Percentiles rank a stretch among this genome's conserved stretches.
These are phyloP conservation scores for Ctena decussata DNA, from an alignment of 2,888 invertebrate genomes.

Conservation along the genomic window DNA sequence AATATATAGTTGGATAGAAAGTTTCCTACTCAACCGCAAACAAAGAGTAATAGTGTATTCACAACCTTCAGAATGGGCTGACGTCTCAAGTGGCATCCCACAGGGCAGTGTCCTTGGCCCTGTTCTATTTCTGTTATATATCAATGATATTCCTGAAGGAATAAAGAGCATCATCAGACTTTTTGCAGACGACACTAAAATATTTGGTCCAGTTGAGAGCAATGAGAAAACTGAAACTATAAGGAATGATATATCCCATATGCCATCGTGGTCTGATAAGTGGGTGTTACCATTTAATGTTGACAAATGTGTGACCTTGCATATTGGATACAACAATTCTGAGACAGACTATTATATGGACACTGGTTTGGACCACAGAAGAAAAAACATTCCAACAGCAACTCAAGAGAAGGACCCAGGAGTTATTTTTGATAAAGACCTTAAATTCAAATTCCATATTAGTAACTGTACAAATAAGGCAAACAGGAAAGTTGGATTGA, in stretches of 20 bases:
- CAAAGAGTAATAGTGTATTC: conserved; percentile 26
- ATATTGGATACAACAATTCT: neutral
- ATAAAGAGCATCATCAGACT: neutral
- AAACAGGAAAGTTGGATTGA: no score
- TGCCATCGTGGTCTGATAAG: conserved; percentile 15
- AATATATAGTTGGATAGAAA: conserved; percentile 7
- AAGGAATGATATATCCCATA: neutral
- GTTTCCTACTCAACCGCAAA: conserved; percentile 4
- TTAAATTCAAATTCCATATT: no score
- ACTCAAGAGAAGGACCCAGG: no score
- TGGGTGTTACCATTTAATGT: conserved; percentile 22
- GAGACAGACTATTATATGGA: neutral
- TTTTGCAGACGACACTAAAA: conserved; percentile 25
- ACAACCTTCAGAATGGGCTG: neutral
- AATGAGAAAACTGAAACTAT: neutral
- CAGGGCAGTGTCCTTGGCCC: conserved; percentile 35
- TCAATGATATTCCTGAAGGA: conserved; percentile 13
- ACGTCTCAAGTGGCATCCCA: conserved; percentile 26
- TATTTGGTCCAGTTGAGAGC: neutral
- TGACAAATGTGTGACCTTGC: conserved; percentile 13
- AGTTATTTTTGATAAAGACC: no score
- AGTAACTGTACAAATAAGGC: no score
- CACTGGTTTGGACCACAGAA: neutral
- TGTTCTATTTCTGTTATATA: conserved; percentile 14
- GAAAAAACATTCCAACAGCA: neutral